Conservation (phyloP, 2,888 invertebrate species). For the Thera obeliscata region DNA sequence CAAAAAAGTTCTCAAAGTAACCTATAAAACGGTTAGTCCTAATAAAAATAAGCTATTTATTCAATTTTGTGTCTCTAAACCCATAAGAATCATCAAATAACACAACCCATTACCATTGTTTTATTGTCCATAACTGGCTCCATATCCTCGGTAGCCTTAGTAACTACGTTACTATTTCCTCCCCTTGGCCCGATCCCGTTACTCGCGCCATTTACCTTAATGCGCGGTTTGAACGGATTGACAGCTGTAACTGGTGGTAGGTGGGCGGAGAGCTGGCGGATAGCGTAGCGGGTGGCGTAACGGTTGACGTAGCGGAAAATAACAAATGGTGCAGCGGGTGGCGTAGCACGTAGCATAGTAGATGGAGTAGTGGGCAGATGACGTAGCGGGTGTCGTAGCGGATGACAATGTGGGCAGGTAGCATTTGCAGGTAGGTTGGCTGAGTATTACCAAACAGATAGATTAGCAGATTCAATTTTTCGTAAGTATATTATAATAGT, state of each 20-base stretch:
- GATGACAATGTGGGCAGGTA: no score
- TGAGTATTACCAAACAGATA: no score
- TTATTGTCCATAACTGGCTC: conserved; percentile 78
- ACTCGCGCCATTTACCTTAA: conserved; percentile 81
- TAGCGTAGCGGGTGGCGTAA: conserved; percentile 12
- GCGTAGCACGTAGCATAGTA: neutral
- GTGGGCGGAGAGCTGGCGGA: conserved; percentile 25
- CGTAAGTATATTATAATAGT: no score
- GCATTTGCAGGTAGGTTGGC: no score
- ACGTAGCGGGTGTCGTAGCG: neutral
- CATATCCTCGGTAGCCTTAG: conserved; percentile 46
- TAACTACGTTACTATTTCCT: conserved; percentile 74
- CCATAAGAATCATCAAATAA: conserved; percentile 54
- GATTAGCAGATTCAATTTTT: no score
- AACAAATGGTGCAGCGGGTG: neutral
- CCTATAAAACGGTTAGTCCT: neutral
- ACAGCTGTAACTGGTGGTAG: conserved; percentile 55
- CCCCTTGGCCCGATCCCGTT: conserved; percentile 65
- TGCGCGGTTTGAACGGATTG: conserved; percentile 81
- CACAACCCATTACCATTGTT: conserved; percentile 77
- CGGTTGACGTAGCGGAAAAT: neutral
- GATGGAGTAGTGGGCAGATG: no score
- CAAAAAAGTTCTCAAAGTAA: no score
- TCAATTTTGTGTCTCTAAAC: neutral
- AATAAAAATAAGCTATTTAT: neutral